These are phyloP conservation scores for Agapornis roseicollis DNA, from an alignment of 2,113 vertebrate genomes.

Conservation along the genomic window DNA sequence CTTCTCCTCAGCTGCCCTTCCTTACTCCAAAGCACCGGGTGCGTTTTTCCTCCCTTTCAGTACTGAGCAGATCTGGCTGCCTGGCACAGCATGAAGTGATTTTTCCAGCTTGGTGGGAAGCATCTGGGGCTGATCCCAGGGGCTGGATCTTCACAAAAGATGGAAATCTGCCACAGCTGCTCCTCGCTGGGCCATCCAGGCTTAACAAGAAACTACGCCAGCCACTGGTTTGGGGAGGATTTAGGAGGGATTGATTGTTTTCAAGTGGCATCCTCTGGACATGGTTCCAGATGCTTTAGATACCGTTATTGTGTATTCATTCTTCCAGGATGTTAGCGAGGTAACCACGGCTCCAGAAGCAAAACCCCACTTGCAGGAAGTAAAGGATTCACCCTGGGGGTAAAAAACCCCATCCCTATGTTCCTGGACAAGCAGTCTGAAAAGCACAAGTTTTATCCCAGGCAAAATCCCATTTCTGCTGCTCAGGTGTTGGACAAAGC, in stretches of 20 bases:
- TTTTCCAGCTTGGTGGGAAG: not conserved
- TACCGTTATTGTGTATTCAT: not conserved
- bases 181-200: not conserved
- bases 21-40: not conserved
- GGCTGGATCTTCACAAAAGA: fast-evolving
- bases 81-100: not conserved
- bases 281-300: not conserved
- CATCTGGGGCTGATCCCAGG: not conserved
- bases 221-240: not conserved
- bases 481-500: fast-evolving
- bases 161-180: not conserved
- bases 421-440: not conserved
- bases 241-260: not conserved
- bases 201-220: not conserved
- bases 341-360: not conserved
- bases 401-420: not conserved
- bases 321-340: not conserved
- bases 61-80: not conserved
- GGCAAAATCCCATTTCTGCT: not conserved
- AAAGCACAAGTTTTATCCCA: not conserved
- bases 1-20: not conserved
- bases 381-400: not conserved
- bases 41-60: not conserved
- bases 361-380: not conserved
- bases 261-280: not conserved